phyloP scores from a whole-genome alignment of 2,113 vertebrate genomes.

The Osmerus eperlanus region DNA sequence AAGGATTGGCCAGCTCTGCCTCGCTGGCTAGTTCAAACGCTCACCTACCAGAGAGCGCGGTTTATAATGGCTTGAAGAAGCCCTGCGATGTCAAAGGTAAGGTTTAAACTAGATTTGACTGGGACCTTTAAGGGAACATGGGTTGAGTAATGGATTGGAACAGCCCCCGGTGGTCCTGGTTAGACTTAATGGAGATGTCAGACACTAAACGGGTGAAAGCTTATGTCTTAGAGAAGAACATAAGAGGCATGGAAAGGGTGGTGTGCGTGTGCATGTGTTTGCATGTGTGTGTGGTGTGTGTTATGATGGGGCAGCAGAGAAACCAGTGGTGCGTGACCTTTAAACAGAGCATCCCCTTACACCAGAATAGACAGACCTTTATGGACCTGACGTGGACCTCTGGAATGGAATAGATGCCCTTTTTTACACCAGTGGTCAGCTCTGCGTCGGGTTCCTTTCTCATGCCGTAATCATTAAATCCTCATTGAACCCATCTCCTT shows the following conservation, averaged over 20 bases:
- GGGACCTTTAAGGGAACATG: conserved; percentile 38
- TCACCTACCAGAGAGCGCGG: neutral
- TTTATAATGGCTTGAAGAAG: conserved; percentile 22
- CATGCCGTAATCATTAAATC: conserved; percentile 14
- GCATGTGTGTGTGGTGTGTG: conserved; percentile 5
- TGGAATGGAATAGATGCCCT: conserved; percentile 48
- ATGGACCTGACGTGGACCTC: conserved; percentile 34
- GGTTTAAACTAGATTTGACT: conserved; percentile 17
- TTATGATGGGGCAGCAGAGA: conserved; percentile 29
- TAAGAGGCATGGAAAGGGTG: neutral
- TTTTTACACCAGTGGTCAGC: conserved; percentile 49
- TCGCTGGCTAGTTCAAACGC: too few relatives aligned
- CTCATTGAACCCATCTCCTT: too few relatives aligned
- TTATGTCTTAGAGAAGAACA: neutral
- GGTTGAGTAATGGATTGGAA: conserved; percentile 37
- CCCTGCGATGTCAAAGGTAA: conserved; percentile 37
- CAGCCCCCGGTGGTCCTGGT: conserved; percentile 28
- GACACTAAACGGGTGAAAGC: conserved; percentile 18
- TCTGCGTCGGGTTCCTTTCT: conserved; percentile 22
- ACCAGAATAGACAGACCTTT: conserved; percentile 27
- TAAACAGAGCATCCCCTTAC: conserved; percentile 40
- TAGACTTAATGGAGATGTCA: conserved; percentile 43
- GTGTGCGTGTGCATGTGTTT: neutral
- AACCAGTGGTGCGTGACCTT: conserved; percentile 48
- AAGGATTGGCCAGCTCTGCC: conserved; percentile 4